Conservation (phyloP, 2,888 invertebrate species). For the Aspidapion aeneum region DNA sequence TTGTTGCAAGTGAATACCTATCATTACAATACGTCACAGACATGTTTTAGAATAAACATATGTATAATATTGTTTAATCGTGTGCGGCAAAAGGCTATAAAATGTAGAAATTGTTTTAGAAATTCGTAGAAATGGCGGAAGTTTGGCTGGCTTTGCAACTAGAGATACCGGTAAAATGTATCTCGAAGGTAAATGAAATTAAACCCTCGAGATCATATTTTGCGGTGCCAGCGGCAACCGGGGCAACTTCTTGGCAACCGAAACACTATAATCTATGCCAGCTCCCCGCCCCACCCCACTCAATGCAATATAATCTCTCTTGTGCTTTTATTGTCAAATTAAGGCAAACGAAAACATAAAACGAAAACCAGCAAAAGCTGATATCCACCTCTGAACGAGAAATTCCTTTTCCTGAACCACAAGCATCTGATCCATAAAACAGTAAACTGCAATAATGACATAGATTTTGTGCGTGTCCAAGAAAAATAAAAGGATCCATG, state of each 20-base stretch:
- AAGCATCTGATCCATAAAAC: too few relatives aligned
- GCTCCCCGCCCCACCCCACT: too few relatives aligned
- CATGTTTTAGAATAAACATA: too few relatives aligned
- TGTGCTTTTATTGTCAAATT: not conserved
- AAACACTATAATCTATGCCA: not conserved
- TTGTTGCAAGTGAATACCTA: too few relatives aligned
- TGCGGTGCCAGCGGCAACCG: not conserved
- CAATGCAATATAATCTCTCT: not conserved
- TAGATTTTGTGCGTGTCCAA: too few relatives aligned
- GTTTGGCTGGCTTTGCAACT: not conserved
- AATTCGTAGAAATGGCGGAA: not conserved
- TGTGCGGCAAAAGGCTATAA: too few relatives aligned
- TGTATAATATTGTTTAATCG: too few relatives aligned
- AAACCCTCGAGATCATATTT: not conserved
- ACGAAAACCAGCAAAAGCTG: not conserved
- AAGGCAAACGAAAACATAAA: not conserved
- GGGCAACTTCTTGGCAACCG: not conserved
- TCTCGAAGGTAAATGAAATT: not conserved
- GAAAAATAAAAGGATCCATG: too few relatives aligned
- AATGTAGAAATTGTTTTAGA: not conserved
- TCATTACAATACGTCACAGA: too few relatives aligned
- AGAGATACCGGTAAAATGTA: not conserved
- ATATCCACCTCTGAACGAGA: not conserved
- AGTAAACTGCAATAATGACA: too few relatives aligned
- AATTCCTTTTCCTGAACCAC: not conserved